Evolutionary conservation across 2,797 vertebrate species (phyloP).

Genomic region (Cuniculus paca): DNA sequence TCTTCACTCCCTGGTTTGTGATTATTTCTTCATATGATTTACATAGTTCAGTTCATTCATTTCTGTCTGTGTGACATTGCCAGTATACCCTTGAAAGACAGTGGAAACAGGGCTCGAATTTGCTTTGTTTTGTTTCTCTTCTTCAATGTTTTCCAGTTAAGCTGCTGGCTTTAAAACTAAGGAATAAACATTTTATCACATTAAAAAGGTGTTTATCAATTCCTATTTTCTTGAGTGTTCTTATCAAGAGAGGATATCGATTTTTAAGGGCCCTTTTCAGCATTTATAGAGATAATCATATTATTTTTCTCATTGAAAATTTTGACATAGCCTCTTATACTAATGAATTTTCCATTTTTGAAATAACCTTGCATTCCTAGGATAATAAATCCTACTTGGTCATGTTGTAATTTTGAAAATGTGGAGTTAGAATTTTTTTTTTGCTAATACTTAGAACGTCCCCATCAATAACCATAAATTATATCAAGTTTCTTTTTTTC

Average conservation of each 20-base stretch:
- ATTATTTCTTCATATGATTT: background rate
- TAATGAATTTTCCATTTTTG: slow-evolving; percentile 28
- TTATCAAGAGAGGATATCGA: background rate
- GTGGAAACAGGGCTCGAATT: background rate
- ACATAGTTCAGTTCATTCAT: background rate
- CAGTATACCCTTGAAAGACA: background rate
- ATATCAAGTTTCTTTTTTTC: background rate
- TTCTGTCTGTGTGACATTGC: background rate
- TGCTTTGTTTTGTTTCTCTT: background rate
- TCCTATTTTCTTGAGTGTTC: slow-evolving; percentile 5
- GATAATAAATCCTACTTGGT: slow-evolving; percentile 25
- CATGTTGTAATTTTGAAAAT: background rate
- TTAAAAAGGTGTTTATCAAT: background rate
- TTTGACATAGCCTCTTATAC: background rate
- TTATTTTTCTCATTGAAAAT: background rate
- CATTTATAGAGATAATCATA: background rate
- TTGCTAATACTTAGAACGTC: background rate
- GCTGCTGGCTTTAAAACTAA: background rate
- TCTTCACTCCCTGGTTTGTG: too few species aligned
- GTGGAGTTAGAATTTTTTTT: background rate
- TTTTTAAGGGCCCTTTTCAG: background rate
- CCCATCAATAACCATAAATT: background rate
- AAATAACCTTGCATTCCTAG: background rate
- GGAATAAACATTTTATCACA: background rate
- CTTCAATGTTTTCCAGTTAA: background rate